Conservation (phyloP, 2,888 invertebrate species). For the Eupelmus urozonus region DNA sequence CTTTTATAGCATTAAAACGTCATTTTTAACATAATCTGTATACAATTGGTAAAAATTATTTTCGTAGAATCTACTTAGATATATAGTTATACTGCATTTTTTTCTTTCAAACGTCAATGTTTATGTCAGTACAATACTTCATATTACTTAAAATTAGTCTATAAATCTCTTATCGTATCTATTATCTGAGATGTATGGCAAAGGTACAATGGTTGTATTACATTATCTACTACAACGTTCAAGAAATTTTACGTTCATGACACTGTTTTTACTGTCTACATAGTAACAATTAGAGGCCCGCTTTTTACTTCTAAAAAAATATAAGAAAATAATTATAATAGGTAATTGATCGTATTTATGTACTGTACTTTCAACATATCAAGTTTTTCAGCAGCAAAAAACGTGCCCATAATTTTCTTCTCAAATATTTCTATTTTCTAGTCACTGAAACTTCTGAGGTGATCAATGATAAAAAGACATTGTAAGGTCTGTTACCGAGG, state of each 20-base stretch:
- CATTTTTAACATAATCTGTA: conserved; percentile 4
- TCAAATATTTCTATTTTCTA: conserved; percentile 49
- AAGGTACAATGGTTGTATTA: conserved; percentile 55
- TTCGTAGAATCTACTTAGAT: conserved; percentile 6
- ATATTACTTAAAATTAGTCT: conserved; percentile 41
- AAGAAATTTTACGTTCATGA: conserved; percentile 47
- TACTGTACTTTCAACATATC: background rate
- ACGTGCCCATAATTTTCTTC: conserved; percentile 26
- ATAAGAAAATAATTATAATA: background rate
- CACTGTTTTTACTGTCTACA: conserved; percentile 17
- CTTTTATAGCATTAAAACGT: background rate
- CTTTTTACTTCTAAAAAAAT: conserved; percentile 14
- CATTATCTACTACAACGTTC: conserved; percentile 50
- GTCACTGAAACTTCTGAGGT: conserved; percentile 42
- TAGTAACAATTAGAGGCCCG: conserved; percentile 20
- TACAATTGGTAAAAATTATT: background rate
- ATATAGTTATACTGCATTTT: conserved; percentile 16
- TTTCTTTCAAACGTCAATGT: conserved; percentile 24
- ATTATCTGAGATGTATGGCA: conserved; percentile 57
- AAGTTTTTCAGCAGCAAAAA: conserved; percentile 37
- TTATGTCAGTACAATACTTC: conserved; percentile 51
- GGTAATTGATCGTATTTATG: too few species aligned
- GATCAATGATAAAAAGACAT: conserved; percentile 62
- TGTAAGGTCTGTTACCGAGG: conserved; percentile 62
- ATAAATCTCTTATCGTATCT: conserved; percentile 40